Evolutionary conservation across 2,888 invertebrate genomes (phyloP), one percentile per base, ranked within the genome.

Genomic region (Agrochola lychnidis): DNA sequence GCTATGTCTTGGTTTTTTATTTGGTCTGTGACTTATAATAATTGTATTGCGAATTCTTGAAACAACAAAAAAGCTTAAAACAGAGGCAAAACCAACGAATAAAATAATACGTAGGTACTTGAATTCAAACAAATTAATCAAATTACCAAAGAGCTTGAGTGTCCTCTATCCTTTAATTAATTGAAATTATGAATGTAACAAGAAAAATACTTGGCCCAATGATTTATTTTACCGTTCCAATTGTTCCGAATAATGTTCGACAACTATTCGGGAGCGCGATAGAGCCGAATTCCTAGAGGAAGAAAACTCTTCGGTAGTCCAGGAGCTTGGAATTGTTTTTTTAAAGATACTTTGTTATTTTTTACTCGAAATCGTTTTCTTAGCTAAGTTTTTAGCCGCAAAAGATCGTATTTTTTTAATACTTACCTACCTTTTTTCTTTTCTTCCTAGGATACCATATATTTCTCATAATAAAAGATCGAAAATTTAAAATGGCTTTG

Each of bases 201-300:
- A 78, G 83, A 83, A 83, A 83, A 82, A 82, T 76, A 77, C 73
- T 78, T 76, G 79, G 81, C 76, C 83, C 81, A 87, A 85, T 88
- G 87, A 90, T 89, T 86, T 86, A 83, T 87, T 87, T 90, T 85
- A 85, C 81, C 83, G 81, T 78, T 89, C 86, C 81, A 84, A 90
- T 92, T 90, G 91, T 90, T 91, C 91, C 84, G 85, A 91, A 92
- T 92, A 93, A 94, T 94, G 93, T 94, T 94, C 77, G 89, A 83
- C 82, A 94, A 94, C 93, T 94, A 94, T 94, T 93, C 91, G 87
- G 90, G 74, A 87, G 88, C 84, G 87, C 89, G 91, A 91, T 91
- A 87, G 90, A 91, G 90, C 91, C 90, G 87, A 92, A 94, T 94
- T 93, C 94, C 92, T 90, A 68, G 70, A 85, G 86, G 87, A 92